Conservation (phyloP, 2,113 vertebrate species). For the Castor canadensis region DNA sequence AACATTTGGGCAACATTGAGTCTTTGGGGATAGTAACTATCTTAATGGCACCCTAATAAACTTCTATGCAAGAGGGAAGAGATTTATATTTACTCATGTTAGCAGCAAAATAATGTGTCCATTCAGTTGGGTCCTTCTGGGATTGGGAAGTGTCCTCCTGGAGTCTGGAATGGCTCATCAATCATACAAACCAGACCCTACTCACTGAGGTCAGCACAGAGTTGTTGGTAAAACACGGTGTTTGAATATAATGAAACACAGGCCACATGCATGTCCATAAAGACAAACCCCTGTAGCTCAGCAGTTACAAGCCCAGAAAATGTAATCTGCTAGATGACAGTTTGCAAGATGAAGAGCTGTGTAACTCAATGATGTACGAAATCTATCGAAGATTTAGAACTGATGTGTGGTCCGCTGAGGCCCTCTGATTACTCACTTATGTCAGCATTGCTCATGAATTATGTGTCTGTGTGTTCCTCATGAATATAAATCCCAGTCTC, state of each 20-base stretch:
- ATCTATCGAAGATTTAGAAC: slow-evolving; percentile 13
- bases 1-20: not conserved
- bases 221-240: not conserved
- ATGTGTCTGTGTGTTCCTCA: slow-evolving; percentile 68
- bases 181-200: not conserved
- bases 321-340: not conserved
- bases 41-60: slow-evolving; percentile 34
- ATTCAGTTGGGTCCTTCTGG: not conserved
- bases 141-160: not conserved
- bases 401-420: slow-evolving; percentile 22
- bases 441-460: slow-evolving; percentile 60
- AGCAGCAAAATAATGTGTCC: not conserved
- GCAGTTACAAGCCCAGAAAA: not conserved
- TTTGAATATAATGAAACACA: not conserved
- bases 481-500: slow-evolving; percentile 76
- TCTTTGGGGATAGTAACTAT: not conserved
- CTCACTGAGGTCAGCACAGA: slow-evolving; percentile 34
- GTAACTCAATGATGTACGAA: slow-evolving; percentile 10
- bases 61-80: not conserved
- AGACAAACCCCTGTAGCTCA: not conserved
- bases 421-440: slow-evolving; percentile 61
- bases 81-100: not conserved
- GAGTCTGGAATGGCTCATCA: not conserved
- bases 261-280: not conserved
- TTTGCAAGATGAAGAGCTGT: slow-evolving; percentile 51